Base-by-base conservation (phyloP, 2,113 vertebrate genomes). In the Fregetta grallaria region DNA sequence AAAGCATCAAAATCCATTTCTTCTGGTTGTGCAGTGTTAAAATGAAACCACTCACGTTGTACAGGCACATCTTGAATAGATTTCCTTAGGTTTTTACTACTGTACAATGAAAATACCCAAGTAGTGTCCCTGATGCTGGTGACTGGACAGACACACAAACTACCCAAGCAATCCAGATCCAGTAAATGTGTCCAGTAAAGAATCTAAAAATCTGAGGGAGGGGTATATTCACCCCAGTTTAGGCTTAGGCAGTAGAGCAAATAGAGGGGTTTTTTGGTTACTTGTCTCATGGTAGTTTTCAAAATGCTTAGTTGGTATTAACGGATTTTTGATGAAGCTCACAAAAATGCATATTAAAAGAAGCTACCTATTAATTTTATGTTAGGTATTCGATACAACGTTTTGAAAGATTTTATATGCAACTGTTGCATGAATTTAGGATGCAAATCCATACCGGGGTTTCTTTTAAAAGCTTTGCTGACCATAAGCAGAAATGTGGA, bases 211-310 rank as follows among this genome's bases (percentile, higher is more conserved):
- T 22, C 30, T 5, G 6, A 52, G 18, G 45, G 36, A 62, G n/a
- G 14, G 13, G 7, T n/a, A 8, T 16, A 30, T 47, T 68, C 44
- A 38, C 40, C 26, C 13, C 5, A 21, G 22, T 42, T 80, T 65
- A 61, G 59, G 40, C 47, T 67, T 20, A 21, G 38, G 55, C 89
- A 98, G 98, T 97, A 94, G 20, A 74, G 56, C 44, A 87, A 81
- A 72, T 0, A 38, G 30, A 38, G 34, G 32, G 19, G 23, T 79
- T 67, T 32, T 75, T 67, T 71, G 44, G n/a, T 79, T 63, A 25
- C 20, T 34, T 44, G 3, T 67, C 44, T 67, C 0, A 0, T 27
- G 30, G 42, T 53, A 63, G 11, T 65, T 68, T 70, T 42, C 52
- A 45, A 53, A 82, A 56, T 9, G 15, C 44, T 82, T 27, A 9